phyloP scores from a whole-genome alignment of 1,140 invertebrate species.

The Drosophila quadrilineata region DNA sequence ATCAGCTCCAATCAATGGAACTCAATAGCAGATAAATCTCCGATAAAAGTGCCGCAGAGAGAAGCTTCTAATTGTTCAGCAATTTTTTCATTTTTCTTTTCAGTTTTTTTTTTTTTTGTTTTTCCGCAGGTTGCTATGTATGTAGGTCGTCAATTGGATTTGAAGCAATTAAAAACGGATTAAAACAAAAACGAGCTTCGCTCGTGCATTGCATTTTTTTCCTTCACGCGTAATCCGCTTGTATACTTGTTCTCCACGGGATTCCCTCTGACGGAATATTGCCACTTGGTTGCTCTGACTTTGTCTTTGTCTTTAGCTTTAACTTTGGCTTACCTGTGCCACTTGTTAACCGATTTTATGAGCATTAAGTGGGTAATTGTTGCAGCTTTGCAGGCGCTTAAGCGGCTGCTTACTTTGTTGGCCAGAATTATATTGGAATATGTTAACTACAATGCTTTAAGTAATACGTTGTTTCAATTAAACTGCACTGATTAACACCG shows the following conservation, averaged over 20 bases:
- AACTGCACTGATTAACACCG: no score
- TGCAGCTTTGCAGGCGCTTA: constrained; percentile 58
- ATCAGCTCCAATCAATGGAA: not conserved
- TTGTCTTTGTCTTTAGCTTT: no score
- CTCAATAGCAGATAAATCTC: constrained; percentile 3
- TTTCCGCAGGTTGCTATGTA: constrained; percentile 33
- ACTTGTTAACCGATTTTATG: constrained; percentile 63
- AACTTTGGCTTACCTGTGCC: constrained; percentile 20
- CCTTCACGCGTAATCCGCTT: constrained; percentile 58
- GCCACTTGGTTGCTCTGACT: no score
- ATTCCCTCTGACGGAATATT: no score
- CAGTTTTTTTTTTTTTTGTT: no score
- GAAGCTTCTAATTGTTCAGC: constrained; percentile 3
- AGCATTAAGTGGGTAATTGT: constrained; percentile 68
- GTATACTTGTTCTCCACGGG: constrained; percentile 26
- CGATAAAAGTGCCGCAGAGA: not conserved
- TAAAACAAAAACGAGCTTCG: constrained; percentile 53
- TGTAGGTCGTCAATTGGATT: constrained; percentile 75
- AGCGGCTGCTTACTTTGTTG: constrained; percentile 13
- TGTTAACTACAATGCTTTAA: not conserved
- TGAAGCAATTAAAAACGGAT: constrained; percentile 73
- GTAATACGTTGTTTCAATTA: no score
- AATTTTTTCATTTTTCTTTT: no score
- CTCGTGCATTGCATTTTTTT: constrained; percentile 25
- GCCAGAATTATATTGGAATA: not conserved